Conservation (phyloP, 2,113 vertebrate genomes). For the Morphnarchus princeps region DNA sequence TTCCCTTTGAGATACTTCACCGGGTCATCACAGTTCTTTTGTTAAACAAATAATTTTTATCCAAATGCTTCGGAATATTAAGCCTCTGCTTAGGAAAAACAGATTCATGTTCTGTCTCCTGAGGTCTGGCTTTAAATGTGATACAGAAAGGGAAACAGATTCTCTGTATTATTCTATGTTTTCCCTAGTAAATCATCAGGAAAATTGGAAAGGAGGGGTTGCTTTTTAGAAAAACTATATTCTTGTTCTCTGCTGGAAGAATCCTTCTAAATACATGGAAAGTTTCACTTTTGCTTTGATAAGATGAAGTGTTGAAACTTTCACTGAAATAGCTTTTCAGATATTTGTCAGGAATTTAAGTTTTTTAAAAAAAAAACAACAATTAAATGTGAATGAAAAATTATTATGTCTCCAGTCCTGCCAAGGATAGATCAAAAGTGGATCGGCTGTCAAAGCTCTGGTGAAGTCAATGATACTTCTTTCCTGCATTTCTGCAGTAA, state of each 20-base stretch:
- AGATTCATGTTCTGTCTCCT: not conserved
- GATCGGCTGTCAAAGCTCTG: not conserved
- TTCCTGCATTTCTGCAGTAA: not conserved
- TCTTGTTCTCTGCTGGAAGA: not conserved
- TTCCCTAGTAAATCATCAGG: not conserved
- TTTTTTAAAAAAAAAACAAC: not conserved
- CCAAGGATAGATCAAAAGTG: not conserved
- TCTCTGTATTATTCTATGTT: not conserved
- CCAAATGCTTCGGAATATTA: constrained; percentile 42
- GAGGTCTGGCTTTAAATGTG: constrained; percentile 20
- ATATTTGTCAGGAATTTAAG: not conserved
- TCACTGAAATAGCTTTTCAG: not conserved
- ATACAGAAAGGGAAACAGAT: not conserved
- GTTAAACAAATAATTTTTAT: constrained; percentile 37
- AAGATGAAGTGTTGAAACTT: not conserved
- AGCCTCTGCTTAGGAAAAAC: constrained; percentile 18
- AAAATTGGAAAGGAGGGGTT: not conserved
- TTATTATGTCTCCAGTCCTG: not conserved
- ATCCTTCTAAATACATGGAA: not conserved
- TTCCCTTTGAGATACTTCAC: not conserved
- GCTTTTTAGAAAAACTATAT: not conserved
- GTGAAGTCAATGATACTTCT: not conserved
- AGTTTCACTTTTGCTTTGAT: not conserved
- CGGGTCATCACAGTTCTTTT: not conserved
- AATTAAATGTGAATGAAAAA: not conserved